Evolutionary conservation across 2,888 invertebrate species (phyloP), one percentile per base, ranked within the genome.

Genomic region (Tachina fera): DNA sequence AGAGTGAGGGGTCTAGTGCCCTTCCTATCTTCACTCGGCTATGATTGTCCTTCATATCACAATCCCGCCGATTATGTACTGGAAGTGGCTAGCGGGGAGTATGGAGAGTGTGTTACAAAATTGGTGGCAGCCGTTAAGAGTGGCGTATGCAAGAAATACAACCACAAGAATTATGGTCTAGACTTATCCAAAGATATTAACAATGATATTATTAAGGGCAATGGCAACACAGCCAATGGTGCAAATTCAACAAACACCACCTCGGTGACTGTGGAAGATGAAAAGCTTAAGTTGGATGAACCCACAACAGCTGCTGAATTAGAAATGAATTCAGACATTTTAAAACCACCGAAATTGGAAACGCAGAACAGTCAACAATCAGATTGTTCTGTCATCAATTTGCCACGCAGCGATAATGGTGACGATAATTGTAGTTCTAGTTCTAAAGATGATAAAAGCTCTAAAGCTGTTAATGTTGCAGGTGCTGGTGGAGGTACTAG

Each of bases 21-120:
- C 16, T 98, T 98, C 92, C 94, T 98, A 77, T 95, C 96, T 4
- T 95, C 96, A 0, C 95, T 98, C 94, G 96, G 96, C 16, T 94
- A 98, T 71, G 95, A 97, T 87, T 98, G 98, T 93, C 98, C 98
- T 0, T 96, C 97, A 89, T 98, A 98, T 91, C 98, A 98, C 94
- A 99, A 99, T 93, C 98, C 98, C 70, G 98, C 98, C 75, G 98
- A 98, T 94, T 99, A 97, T 92, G 98, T 98, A 70, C 97, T 98
- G 95, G 98, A 98, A 93, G 97, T 98, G 58, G 98, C 98, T 0
- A 97, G 97, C 70, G 98, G 98, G 0, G 98, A 98, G 91, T 98
- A 98, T 91, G 98, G 98, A 49, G 97, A 97, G 88, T 96, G 96
- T 92, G 96, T 97, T 22, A 96, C 96, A 90, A 96, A 96, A 91